A percentile compares a stretch with the other conserved stretches of the same genome.
phyloP scores from a whole-genome alignment of 2,797 vertebrate species.

The Pteropus rufus region DNA sequence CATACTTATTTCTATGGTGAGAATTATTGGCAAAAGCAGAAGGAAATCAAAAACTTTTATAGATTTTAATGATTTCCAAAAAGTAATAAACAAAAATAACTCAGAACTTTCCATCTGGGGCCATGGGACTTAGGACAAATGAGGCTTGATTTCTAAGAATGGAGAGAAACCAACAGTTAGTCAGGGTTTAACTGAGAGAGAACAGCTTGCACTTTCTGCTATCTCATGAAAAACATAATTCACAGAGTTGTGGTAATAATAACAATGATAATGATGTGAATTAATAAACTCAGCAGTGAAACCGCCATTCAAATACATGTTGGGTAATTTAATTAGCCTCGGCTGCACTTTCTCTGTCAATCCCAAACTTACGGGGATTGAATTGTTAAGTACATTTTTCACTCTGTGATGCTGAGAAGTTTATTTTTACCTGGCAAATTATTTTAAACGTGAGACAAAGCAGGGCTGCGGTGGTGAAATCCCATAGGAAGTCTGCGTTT shows the following conservation, averaged over 20 bases:
- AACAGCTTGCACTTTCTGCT: slow-evolving; percentile 64
- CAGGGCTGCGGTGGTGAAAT: slow-evolving; percentile 87
- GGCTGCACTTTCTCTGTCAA: slow-evolving; percentile 85
- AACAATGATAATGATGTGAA: slow-evolving; percentile 63
- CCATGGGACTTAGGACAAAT: neutral
- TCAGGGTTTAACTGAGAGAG: neutral
- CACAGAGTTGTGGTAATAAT: slow-evolving; percentile 51
- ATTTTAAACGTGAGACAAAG: slow-evolving; percentile 92
- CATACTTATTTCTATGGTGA: neutral
- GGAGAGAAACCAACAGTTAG: neutral
- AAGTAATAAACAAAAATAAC: slow-evolving; percentile 40
- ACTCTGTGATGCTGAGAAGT: slow-evolving; percentile 88
- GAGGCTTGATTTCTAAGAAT: slow-evolving; percentile 56
- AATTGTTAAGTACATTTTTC: slow-evolving; percentile 86
- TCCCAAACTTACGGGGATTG: slow-evolving; percentile 80
- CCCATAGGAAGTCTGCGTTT: slow-evolving; percentile 91
- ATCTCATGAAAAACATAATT: slow-evolving; percentile 62
- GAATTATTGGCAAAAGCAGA: slow-evolving; percentile 15
- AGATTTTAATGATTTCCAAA: slow-evolving; percentile 54
- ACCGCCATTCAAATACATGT: slow-evolving; percentile 83
- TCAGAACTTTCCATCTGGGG: neutral
- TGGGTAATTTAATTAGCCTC: slow-evolving; percentile 84
- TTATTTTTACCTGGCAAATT: slow-evolving; percentile 92
- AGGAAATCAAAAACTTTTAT: neutral
- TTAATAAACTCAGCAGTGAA: slow-evolving; percentile 75